phyloP scores from a whole-genome alignment of 2,888 invertebrate species.

The Ommatoiulus sabulosus region DNA sequence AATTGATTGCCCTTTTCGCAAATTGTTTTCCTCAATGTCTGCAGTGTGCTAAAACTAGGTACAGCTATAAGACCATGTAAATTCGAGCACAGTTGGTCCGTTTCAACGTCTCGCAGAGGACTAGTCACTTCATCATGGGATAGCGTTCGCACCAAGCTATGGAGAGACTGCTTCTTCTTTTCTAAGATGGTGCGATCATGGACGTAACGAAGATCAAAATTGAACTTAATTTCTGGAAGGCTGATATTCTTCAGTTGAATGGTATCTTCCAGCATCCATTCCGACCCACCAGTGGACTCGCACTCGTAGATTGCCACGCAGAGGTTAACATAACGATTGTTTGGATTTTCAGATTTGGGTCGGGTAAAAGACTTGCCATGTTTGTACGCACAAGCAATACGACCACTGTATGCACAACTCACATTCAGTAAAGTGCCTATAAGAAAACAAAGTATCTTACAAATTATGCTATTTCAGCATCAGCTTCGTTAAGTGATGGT shows the following conservation, averaged over 20 bases:
- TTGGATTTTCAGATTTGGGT: conserved; percentile 79
- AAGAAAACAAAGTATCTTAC: conserved; percentile 48
- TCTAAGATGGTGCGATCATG: conserved; percentile 59
- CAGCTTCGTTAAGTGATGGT: too few relatives aligned
- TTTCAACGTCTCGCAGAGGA: conserved; percentile 46
- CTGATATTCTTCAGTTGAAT: conserved; percentile 94
- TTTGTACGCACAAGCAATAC: conserved; percentile 97
- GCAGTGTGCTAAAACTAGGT: conserved; percentile 90
- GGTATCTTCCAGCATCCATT: conserved; percentile 94
- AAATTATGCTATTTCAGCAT: too few relatives aligned
- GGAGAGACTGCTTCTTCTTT: conserved; percentile 59
- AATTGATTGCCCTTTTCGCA: conserved; percentile 89
- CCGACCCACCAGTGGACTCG: conserved; percentile 92
- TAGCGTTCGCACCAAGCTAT: conserved; percentile 60
- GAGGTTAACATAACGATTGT: conserved; percentile 87
- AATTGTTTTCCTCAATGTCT: conserved; percentile 86
- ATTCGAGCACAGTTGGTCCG: conserved; percentile 57
- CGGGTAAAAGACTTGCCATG: conserved; percentile 90
- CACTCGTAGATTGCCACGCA: conserved; percentile 98
- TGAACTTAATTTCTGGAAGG: conserved; percentile 68
- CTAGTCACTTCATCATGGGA: conserved; percentile 59
- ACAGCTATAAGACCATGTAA: conserved; percentile 79
- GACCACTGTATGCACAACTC: conserved; percentile 96
- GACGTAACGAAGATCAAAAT: conserved; percentile 59
- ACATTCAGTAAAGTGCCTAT: conserved; percentile 88